Base-by-base conservation (phyloP, 2,113 vertebrate species). In the Calidris pygmaea region DNA sequence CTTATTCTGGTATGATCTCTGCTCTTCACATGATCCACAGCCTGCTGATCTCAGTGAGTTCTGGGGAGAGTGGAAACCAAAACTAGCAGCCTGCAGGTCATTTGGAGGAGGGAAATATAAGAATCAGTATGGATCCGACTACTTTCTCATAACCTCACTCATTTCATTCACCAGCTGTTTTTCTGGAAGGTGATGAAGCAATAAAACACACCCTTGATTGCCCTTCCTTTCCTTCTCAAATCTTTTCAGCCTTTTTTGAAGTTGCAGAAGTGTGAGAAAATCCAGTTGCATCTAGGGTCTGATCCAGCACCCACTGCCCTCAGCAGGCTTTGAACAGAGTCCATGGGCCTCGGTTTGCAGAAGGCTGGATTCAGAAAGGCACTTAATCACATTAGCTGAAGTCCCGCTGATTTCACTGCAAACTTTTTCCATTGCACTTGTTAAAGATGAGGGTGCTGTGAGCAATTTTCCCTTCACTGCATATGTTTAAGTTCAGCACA, bases 321-420 rank as follows among this genome's bases (percentile, higher is more conserved):
- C 87, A 58, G 22, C 48, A 58, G 58, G 24, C 53, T 87, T 89
- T 89, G 53, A 95, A 65, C 23, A 45, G 41, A 12, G 11, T 87
- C 77, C 39, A 48, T 4, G 0, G 58, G 13, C 81, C 62, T 58
- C 62, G 34, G 19, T 88, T 85, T 93, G 88, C 67, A 89, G 73
- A 62, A 94, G 43, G 26, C 77, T 72, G 53, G 58, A 77, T 72
- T 92, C 68, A 82, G 94, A 93, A 92, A 75, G 70, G 47, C 34
- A 7, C 65, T 86, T 96, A 95, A 96, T 95, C 93, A 93, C 56
- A 77, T 96, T 93, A 94, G 20, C 62, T 3, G 27, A 94, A 93
- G 74, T 94, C 86, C 90, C 2, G 18, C 72, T 95, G 83, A 84
- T 87, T 96, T 89, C 73, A 41, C 58, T 89, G 86, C 80, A 94